Evolutionary conservation across 2,888 invertebrate species (phyloP).

Genomic region (Eugnorisma glareosa): DNA sequence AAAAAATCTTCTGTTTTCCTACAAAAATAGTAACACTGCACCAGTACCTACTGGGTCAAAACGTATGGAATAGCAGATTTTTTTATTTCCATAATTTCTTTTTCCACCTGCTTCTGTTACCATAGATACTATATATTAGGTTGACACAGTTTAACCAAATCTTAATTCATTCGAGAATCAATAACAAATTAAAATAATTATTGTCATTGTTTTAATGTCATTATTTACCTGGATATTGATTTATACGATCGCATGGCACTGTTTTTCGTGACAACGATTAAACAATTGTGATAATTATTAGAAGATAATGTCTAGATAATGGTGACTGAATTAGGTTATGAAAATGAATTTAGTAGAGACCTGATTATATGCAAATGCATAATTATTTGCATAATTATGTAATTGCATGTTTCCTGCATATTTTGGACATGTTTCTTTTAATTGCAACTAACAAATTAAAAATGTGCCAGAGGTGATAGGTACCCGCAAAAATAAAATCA

Average conservation of each 20-base stretch:
- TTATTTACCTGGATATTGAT: slow-evolving; percentile 24
- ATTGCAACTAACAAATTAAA: too few relatives aligned
- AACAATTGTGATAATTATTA: slow-evolving; percentile 27
- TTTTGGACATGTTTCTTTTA: not conserved
- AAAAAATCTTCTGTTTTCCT: too few relatives aligned
- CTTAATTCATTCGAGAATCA: not conserved
- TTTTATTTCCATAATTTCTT: too few relatives aligned
- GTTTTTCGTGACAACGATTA: slow-evolving; percentile 1
- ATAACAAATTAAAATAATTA: slow-evolving; percentile 31
- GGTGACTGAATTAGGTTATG: slow-evolving; percentile 29
- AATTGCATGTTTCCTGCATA: too few relatives aligned
- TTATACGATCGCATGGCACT: slow-evolving; percentile 28
- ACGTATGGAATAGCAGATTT: too few relatives aligned
- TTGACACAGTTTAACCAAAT: not conserved
- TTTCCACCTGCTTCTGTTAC: not conserved
- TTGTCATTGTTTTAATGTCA: slow-evolving; percentile 33
- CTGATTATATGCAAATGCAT: too few relatives aligned
- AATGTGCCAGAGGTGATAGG: too few relatives aligned
- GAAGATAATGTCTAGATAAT: slow-evolving; percentile 20
- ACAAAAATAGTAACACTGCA: too few relatives aligned
- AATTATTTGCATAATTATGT: too few relatives aligned
- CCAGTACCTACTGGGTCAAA: too few relatives aligned
- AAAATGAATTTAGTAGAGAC: not conserved
- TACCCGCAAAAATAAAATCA: too few relatives aligned
- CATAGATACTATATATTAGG: not conserved